Evolutionary conservation across 2,888 invertebrate genomes (phyloP).

Genomic region (Drosophila mayaguana): DNA sequence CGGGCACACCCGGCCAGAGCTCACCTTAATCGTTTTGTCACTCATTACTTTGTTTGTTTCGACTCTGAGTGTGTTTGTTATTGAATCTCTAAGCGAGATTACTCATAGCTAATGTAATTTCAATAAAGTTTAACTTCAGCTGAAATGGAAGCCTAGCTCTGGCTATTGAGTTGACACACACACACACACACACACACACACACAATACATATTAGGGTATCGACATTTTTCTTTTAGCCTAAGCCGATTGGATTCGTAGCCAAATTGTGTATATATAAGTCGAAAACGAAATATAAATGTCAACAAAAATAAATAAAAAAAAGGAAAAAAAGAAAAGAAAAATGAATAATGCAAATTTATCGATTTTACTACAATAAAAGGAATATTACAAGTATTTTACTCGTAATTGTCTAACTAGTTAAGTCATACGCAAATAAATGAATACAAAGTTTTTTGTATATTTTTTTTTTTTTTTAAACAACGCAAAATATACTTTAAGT

Average conservation of each 20-base stretch:
- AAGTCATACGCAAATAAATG: slow-evolving; percentile 31
- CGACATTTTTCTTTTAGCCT: slow-evolving; percentile 4
- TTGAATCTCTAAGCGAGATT: slow-evolving; percentile 8
- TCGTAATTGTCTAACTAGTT: slow-evolving; percentile 51
- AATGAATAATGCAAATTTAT: slow-evolving; percentile 36
- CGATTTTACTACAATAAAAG: slow-evolving; percentile 66
- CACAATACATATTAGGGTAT: slow-evolving; percentile 5
- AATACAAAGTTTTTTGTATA: slow-evolving; percentile 32
- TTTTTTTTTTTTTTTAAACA: slow-evolving; percentile 51
- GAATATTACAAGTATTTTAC: slow-evolving; percentile 45
- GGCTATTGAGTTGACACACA: slow-evolving; percentile 15
- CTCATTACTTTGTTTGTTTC: neutral
- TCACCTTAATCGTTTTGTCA: neutral
- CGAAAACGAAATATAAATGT: slow-evolving; percentile 22
- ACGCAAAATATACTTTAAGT: slow-evolving; percentile 40
- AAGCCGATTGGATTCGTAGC: slow-evolving; percentile 29
- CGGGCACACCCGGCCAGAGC: neutral
- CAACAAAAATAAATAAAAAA: neutral
- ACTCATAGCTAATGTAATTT: slow-evolving; percentile 48
- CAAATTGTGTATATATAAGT: slow-evolving; percentile 58
- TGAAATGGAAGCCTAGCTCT: slow-evolving; percentile 53
- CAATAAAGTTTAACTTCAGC: slow-evolving; percentile 53
- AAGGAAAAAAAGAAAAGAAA: neutral
- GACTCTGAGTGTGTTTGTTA: slow-evolving; percentile 9
- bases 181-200: slow-evolving; percentile 1